Percentiles rank a stretch among this genome's conserved stretches.
Evolutionary conservation across 2,888 invertebrate species (phyloP).

Genomic region (Gastracanthus pulcherrimus): DNA sequence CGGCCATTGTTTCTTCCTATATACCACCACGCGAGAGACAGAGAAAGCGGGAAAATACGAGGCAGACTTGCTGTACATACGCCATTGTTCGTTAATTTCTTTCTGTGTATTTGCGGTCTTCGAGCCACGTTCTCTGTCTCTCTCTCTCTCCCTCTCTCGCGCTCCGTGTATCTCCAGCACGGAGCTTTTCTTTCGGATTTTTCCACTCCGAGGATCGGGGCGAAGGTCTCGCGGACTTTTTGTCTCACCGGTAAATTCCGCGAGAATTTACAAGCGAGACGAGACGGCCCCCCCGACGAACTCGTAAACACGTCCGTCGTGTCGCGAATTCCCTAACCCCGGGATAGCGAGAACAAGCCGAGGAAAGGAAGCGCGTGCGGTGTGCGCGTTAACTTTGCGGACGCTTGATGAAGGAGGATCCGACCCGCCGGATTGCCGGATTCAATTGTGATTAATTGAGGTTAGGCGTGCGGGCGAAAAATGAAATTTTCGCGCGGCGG

Average conservation of each 20-base stretch:
- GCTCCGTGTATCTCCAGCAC: too few species aligned
- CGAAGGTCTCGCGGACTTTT: background rate
- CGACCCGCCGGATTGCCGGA: too few species aligned
- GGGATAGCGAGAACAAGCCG: too few species aligned
- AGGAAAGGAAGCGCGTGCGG: background rate
- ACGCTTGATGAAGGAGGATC: background rate
- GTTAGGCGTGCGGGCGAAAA: background rate
- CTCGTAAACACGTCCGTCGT: background rate
- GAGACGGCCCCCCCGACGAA: background rate
- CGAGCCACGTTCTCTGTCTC: background rate
- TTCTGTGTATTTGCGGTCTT: background rate
- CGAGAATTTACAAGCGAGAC: background rate
- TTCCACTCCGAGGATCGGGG: background rate
- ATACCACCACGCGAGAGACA: background rate
- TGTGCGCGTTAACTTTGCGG: background rate
- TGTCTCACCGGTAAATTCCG: background rate
- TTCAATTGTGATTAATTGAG: conserved; percentile 6
- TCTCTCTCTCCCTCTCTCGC: background rate
- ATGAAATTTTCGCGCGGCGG: background rate
- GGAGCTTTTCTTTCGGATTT: background rate
- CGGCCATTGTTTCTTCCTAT: background rate
- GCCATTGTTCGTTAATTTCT: conserved; percentile 5
- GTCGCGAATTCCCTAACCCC: background rate
- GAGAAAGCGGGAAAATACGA: background rate
- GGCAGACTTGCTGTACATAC: background rate